phyloP scores from a whole-genome alignment of 2,113 vertebrate species.

The Nasalis larvatus region DNA sequence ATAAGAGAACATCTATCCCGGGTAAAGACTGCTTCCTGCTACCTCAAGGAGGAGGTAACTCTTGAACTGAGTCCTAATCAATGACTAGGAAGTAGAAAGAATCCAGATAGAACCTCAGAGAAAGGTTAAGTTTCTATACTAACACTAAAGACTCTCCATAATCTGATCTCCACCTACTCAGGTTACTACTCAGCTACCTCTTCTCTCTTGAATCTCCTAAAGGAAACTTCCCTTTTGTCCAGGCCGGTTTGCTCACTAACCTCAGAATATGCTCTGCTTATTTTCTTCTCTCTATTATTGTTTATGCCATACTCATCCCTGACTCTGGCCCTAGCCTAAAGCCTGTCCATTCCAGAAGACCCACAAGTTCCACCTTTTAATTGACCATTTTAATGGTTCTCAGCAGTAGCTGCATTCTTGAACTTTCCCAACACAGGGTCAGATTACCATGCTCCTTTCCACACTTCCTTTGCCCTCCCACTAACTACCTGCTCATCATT shows the following conservation, averaged over 20 bases:
- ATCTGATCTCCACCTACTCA: not conserved
- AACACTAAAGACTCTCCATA: not conserved
- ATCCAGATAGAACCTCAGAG: not conserved
- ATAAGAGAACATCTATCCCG: not conserved
- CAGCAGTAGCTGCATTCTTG: not conserved
- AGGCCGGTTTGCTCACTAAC: not conserved
- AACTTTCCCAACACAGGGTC: not conserved
- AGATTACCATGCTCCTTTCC: not conserved
- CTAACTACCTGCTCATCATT: not conserved
- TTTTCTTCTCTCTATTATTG: conserved; percentile 1
- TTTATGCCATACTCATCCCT: not conserved
- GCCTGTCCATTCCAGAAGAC: not conserved
- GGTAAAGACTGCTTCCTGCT: not conserved
- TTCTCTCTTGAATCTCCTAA: not conserved
- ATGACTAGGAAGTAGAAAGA: not conserved
- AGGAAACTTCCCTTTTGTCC: not conserved
- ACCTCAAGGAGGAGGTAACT: not conserved
- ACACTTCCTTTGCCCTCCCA: not conserved
- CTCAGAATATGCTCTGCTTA: not conserved
- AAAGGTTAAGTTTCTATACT: not conserved
- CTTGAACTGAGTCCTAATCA: not conserved
- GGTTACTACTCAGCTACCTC: not conserved
- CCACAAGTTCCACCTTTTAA: not conserved
- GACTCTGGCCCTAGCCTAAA: not conserved
- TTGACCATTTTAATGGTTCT: not conserved